A percentile compares a stretch with the other conserved stretches of the same genome.
phyloP scores from a whole-genome alignment of 2,888 invertebrate species.

The Pyrochroa serraticornis region DNA sequence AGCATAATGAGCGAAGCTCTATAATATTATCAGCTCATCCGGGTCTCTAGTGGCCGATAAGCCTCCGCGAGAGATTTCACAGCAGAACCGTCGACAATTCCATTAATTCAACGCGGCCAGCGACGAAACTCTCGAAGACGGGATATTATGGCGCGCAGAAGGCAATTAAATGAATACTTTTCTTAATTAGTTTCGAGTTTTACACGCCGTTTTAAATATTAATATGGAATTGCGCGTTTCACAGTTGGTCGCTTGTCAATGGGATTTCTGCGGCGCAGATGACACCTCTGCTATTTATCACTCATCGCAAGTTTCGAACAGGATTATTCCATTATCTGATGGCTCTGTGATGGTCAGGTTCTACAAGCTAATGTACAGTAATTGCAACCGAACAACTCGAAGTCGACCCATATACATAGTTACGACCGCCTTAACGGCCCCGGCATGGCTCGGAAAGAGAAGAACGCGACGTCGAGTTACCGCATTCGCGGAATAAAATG shows the following conservation, averaged over 20 bases:
- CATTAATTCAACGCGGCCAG: slow-evolving; percentile 56
- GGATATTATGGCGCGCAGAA: slow-evolving; percentile 51
- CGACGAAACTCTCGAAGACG: slow-evolving; percentile 52
- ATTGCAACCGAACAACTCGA: too few species aligned
- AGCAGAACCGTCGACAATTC: slow-evolving; percentile 55
- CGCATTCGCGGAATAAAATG: too few species aligned
- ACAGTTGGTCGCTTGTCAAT: neutral
- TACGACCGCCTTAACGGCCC: too few species aligned
- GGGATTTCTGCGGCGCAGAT: neutral
- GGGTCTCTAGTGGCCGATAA: slow-evolving; percentile 51
- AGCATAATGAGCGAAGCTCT: slow-evolving; percentile 46
- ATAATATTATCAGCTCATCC: slow-evolving; percentile 50
- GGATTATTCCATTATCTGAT: slow-evolving; percentile 19
- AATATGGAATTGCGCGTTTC: slow-evolving; percentile 40
- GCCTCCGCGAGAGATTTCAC: slow-evolving; percentile 53
- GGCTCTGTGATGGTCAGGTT: slow-evolving; percentile 10
- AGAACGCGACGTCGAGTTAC: too few species aligned
- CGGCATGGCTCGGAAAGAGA: too few species aligned
- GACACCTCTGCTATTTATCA: neutral
- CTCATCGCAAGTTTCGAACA: slow-evolving; percentile 9
- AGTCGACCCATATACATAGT: too few species aligned
- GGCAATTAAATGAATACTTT: slow-evolving; percentile 57
- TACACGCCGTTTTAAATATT: slow-evolving; percentile 53
- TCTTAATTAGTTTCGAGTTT: slow-evolving; percentile 57
- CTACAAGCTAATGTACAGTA: slow-evolving; percentile 8